These are phyloP conservation scores for Microcebus lehilahytsara DNA, from an alignment of 2,113 vertebrate genomes.

Conservation along the genomic window DNA sequence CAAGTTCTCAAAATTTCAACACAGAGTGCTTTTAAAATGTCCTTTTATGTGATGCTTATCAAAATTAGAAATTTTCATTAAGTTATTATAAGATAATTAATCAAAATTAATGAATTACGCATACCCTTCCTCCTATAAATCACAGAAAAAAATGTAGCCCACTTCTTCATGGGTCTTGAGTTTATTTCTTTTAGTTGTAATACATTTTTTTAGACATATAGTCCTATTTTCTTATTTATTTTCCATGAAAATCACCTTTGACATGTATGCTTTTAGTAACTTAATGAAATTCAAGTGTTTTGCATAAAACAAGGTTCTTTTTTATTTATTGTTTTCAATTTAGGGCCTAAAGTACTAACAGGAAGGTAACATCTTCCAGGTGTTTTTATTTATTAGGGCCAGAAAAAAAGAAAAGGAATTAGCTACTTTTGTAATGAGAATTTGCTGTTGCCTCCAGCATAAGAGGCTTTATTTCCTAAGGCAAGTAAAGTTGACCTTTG, in stretches of 20 bases:
- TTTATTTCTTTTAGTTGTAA: constrained; percentile 18
- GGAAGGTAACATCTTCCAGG: not conserved
- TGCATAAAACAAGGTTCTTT: not conserved
- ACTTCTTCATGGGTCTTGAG: not conserved
- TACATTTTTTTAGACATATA: constrained; percentile 51
- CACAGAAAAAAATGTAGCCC: not conserved
- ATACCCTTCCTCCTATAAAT: constrained; percentile 27
- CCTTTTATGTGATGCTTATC: constrained; percentile 17
- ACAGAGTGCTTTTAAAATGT: constrained; percentile 48
- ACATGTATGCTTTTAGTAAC: not conserved
- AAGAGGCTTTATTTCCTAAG: not conserved
- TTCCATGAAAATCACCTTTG: constrained; percentile 26
- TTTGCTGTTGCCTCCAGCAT: not conserved
- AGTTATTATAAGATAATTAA: constrained; percentile 44
- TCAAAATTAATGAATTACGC: constrained; percentile 49
- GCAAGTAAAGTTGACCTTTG: not conserved
- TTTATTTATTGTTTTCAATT: constrained; percentile 10
- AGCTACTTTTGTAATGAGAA: not conserved
- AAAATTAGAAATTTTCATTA: constrained; percentile 66
- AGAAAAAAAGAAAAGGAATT: not conserved
- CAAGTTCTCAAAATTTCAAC: constrained; percentile 65
- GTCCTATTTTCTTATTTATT: constrained; percentile 51
- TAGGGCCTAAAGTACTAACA: not conserved
- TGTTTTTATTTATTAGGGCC: not conserved
- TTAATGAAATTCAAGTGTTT: not conserved